These are phyloP conservation scores for Diplosoma virens DNA, from an alignment of 23 tunicate species.

Conservation along the genomic window DNA sequence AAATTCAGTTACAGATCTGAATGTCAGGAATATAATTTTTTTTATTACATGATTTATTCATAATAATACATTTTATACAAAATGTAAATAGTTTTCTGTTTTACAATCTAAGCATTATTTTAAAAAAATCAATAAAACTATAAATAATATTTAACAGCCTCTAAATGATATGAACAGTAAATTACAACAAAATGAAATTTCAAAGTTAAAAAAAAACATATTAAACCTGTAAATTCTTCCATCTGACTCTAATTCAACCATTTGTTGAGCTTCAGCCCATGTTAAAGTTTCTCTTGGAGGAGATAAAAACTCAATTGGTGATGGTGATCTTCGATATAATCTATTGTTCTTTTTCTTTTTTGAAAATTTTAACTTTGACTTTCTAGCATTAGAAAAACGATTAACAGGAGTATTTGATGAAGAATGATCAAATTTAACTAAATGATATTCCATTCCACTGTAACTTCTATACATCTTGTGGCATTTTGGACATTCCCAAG, in stretches of 20 bases:
- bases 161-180: too few species aligned
- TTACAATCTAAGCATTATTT: not conserved
- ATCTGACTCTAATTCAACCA: constrained; percentile 91
- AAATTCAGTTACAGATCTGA: too few species aligned
- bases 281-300: constrained; percentile 77
- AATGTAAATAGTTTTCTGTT: not conserved
- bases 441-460: constrained; percentile 71
- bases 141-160: too few species aligned
- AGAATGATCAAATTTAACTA: constrained; percentile 63
- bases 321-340: constrained; percentile 52
- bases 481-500: constrained; percentile 90
- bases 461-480: constrained; percentile 67
- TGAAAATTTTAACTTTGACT: constrained; percentile 53
- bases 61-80: too few species aligned
- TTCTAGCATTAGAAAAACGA: constrained; percentile 28
- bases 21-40: too few species aligned
- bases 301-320: constrained; percentile 58
- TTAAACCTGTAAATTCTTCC: constrained; percentile 84
- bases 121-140: not conserved
- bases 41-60: too few species aligned
- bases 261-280: constrained; percentile 95
- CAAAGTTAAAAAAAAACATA: too few species aligned
- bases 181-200: too few species aligned
- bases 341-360: constrained; percentile 56
- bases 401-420: constrained; percentile 36